Conservation (phyloP, 2,888 invertebrate species). For the Copidosoma aretas region DNA sequence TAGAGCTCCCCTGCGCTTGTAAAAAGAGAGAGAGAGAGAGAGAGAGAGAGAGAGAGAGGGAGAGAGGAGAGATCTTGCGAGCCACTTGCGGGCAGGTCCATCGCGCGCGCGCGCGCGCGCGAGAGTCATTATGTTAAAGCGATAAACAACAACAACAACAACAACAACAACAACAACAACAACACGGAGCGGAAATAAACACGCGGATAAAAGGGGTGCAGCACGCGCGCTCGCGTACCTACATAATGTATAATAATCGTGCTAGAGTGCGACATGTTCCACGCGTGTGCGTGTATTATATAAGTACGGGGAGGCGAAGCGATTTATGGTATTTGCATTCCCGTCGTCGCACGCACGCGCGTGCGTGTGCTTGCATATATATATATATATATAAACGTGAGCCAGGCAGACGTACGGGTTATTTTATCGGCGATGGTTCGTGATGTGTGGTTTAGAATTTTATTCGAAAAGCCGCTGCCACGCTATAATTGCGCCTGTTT, state of each 20-base stretch:
- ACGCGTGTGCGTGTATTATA: not conserved
- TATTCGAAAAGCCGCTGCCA: constrained; percentile 17
- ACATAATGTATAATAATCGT: too few relatives aligned
- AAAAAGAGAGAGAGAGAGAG: too few relatives aligned
- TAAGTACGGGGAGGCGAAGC: not conserved
- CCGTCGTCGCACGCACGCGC: not conserved
- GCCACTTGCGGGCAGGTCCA: not conserved
- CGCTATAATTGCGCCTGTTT: constrained; percentile 30
- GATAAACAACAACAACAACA: not conserved
- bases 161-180: too few relatives aligned
- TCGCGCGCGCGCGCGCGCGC: not conserved
- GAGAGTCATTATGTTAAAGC: not conserved
- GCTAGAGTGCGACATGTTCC: too few relatives aligned
- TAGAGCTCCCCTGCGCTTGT: not conserved
- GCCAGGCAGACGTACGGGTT: too few relatives aligned
- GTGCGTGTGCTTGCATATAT: not conserved
- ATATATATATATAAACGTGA: too few relatives aligned
- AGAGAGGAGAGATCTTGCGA: not conserved
- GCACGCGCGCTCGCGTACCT: too few relatives aligned
- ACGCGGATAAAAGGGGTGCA: not conserved
- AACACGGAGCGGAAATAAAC: too few relatives aligned
- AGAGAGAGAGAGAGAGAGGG: too few relatives aligned
- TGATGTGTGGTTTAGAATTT: not conserved
- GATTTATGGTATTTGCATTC: constrained; percentile 4
- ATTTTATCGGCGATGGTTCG: too few relatives aligned